A percentile compares a stretch with the other conserved stretches of the same genome.
These are phyloP conservation scores for Uropsilus gracilis DNA, from an alignment of 2,113 vertebrate genomes.

Conservation along the genomic window DNA sequence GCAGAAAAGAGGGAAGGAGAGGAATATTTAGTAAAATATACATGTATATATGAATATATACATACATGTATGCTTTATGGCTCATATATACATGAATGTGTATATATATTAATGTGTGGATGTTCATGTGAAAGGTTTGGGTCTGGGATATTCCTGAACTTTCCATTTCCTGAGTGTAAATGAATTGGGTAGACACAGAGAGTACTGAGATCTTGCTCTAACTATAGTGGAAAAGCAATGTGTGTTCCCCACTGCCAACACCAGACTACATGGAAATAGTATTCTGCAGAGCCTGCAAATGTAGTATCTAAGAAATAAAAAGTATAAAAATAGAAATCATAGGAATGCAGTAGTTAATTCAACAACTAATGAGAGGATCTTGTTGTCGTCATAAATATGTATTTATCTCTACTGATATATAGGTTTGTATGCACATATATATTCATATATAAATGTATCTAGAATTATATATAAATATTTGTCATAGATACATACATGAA, in stretches of 20 bases:
- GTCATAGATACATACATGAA: background rate
- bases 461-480: background rate
- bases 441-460: no score
- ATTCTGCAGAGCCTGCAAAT: background rate
- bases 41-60: no score
- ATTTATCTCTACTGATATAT: background rate
- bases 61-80: no score
- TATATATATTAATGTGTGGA: no score
- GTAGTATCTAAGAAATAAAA: background rate
- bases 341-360: background rate
- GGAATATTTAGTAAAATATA: background rate
- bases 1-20: no score
- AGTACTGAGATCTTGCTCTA: background rate
- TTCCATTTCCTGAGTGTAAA: background rate
- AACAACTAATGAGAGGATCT: background rate
- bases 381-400: no score
- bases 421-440: no score
- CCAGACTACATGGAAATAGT: background rate
- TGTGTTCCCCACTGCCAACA: background rate
- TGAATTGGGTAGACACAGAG: background rate
- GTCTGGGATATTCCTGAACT: background rate
- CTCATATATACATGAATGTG: no score
- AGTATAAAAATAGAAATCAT: background rate
- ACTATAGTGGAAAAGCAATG: background rate
- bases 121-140: background rate